A percentile compares a stretch with the other conserved stretches of the same genome.
Conservation (phyloP, 2,113 vertebrate species). For the Silurus glanis region DNA sequence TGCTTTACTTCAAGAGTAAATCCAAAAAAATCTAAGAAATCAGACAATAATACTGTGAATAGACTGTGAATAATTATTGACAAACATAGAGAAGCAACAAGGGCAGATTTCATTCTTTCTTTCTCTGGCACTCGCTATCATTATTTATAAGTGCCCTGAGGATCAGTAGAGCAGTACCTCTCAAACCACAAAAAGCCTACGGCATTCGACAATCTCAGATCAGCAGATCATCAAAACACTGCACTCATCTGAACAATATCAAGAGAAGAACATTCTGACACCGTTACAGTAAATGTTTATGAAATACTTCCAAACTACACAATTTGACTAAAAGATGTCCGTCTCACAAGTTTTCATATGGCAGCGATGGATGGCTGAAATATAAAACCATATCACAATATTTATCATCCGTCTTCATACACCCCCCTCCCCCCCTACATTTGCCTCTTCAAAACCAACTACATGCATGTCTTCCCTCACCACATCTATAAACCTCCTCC, state of each 20-base stretch:
- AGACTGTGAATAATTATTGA: not conserved
- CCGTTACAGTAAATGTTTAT: not conserved
- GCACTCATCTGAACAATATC: not conserved
- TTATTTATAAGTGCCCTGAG: conserved; percentile 19
- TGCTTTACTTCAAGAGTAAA: not conserved
- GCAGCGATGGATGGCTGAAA: no score
- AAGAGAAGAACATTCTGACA: not conserved
- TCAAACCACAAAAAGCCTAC: conserved; percentile 13
- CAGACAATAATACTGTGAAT: not conserved
- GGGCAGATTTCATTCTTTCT: not conserved
- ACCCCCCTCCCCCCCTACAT: no score
- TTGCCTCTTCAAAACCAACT: no score
- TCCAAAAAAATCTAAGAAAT: not conserved
- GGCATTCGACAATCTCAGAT: conserved; percentile 23
- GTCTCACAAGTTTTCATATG: not conserved
- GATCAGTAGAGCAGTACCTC: conserved; percentile 33
- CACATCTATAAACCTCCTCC: no score
- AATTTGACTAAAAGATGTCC: not conserved
- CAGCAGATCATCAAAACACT: conserved; percentile 33
- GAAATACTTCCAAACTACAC: not conserved
- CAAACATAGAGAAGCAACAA: not conserved
- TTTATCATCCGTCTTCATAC: no score
- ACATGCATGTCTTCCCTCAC: no score
- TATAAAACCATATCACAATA: no score
- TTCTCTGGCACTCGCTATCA: not conserved